Evolutionary conservation across 2,113 vertebrate genomes (phyloP).

Genomic region (Corythaixoides concolor): DNA sequence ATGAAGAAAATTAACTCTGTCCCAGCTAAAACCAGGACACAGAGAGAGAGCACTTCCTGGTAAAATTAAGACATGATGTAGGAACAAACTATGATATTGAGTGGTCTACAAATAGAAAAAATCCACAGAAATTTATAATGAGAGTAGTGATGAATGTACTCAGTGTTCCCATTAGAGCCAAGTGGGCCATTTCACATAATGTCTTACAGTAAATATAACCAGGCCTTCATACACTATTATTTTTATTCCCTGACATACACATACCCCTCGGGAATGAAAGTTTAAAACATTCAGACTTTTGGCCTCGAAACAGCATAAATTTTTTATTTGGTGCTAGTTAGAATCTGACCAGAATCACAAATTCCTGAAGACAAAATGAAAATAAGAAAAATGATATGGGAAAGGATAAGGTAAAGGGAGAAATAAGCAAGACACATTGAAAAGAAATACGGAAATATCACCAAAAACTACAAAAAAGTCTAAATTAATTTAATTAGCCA

Average conservation of each 20-base stretch:
- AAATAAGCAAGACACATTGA: too few relatives aligned
- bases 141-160: slow-evolving; percentile 30
- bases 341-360: slow-evolving; percentile 3
- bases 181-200: slow-evolving; percentile 27
- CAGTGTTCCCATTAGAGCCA: slow-evolving; percentile 22
- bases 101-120: slow-evolving; percentile 32
- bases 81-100: slow-evolving; percentile 12
- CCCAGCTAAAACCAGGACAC: too few relatives aligned
- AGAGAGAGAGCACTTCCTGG: not conserved
- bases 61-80: not conserved
- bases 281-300: not conserved
- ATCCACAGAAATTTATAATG: slow-evolving; percentile 20
- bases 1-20: too few relatives aligned
- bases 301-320: not conserved
- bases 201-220: slow-evolving; percentile 41
- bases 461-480: not conserved
- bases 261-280: not conserved
- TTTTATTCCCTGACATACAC: not conserved
- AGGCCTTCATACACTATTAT: not conserved
- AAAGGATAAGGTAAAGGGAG: not conserved
- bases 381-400: not conserved
- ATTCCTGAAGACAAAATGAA: not conserved
- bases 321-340: not conserved
- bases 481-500: not conserved
- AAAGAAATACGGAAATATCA: not conserved